phyloP scores from a whole-genome alignment of 2,888 invertebrate genomes.

The Lasioglossum lativentre region DNA sequence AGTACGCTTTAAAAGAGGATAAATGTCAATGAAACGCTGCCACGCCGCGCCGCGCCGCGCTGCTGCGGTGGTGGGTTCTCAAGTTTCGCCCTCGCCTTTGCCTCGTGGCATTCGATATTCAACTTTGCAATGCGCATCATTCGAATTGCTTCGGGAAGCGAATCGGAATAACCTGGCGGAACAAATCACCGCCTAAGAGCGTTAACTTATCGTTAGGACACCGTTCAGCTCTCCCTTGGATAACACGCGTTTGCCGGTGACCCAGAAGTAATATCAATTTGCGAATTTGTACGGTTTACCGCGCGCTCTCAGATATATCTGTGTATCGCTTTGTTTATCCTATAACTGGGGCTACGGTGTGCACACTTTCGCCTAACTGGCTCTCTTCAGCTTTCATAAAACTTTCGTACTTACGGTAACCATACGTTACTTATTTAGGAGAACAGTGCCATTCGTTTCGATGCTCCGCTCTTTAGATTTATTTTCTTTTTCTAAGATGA shows the following conservation, averaged over 20 bases:
- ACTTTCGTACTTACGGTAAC: no score
- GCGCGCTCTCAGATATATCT: no score
- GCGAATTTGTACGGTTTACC: background rate
- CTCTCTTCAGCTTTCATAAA: no score
- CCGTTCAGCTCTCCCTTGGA: background rate
- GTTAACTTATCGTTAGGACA: constrained; percentile 9
- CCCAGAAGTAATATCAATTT: background rate
- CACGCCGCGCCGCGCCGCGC: no score
- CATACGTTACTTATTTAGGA: no score
- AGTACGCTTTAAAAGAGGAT: constrained; percentile 56
- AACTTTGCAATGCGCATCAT: constrained; percentile 35
- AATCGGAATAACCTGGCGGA: constrained; percentile 9
- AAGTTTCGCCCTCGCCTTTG: constrained; percentile 49
- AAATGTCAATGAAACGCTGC: constrained; percentile 57
- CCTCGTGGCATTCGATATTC: constrained; percentile 31
- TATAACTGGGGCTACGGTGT: no score
- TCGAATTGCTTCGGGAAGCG: constrained; percentile 8
- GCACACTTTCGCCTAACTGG: no score
- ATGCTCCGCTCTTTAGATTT: no score
- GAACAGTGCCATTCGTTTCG: no score
- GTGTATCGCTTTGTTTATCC: no score
- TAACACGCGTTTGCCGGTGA: background rate
- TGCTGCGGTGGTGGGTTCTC: constrained; percentile 34
- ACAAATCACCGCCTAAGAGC: constrained; percentile 16
- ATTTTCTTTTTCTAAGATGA: no score